Evolutionary conservation across 2,888 invertebrate genomes (phyloP), one percentile per base, ranked within the genome.

Genomic region (Philereme transversata): DNA sequence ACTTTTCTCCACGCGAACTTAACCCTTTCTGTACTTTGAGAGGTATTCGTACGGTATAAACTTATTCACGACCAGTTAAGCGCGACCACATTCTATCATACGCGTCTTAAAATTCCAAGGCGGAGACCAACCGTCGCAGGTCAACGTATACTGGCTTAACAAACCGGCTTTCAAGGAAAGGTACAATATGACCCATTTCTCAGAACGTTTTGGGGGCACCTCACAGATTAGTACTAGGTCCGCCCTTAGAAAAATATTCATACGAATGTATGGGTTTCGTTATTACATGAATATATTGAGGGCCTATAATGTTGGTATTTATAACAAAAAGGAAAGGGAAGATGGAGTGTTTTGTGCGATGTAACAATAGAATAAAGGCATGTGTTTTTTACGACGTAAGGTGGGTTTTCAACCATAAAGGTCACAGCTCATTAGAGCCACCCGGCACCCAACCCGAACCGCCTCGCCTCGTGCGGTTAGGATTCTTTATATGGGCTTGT

Each of bases 11-110:
- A 66, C 72, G 73, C 75, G 73, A 81, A 77, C 71, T 78, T 79
- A 81, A 82, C 83, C 87, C 86, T 84, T 87, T 79, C 69, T 70
- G 71, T 72, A 82, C 78, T 82, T 82, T 77, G 80, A 79, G 79
- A 83, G 77, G 82, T 85, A 84, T 86, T 87, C 86, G 86, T 86
- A 87, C 71, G 79, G 75, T 74, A 81, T 81, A 83, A 81, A 84
- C 79, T 76, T 76, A 73, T 76, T 72, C 71, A 51, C 62, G 64
- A 53, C 87, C 81, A 81, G 60, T 62, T 35, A 65, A 67, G 8
- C 54, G 48, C 65, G 83, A 76, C 62, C 80, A 57, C 59, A 57
- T 52, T 65, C 62, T 73, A 70, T 67, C 61, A 68, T 11, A 51
- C 57, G 54, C 54, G 47, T 63, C 69, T 50, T 62, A 54, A 60